Evolutionary conservation across 1,140 invertebrate species (phyloP), one percentile per base, ranked within the genome.

Genomic region (Drosophila athabasca): DNA sequence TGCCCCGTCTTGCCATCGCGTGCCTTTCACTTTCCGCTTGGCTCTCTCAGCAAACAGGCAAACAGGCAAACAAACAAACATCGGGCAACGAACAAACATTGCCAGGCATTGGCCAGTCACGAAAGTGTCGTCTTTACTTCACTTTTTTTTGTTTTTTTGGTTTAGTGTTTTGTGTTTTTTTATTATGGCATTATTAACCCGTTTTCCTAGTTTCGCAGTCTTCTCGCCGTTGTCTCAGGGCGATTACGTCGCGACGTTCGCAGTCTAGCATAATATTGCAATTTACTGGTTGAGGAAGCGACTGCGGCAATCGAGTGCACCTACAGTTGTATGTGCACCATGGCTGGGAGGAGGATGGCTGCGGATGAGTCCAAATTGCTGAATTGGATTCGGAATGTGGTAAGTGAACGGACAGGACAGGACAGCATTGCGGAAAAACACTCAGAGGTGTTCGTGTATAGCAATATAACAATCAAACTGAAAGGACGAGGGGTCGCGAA

Each of bases 181-280:
- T 75, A 81, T 88, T 82, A 88, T 88, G 79, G 83, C 82, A 88
- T 87, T 87, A 87, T 87, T 88, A 87, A 87, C 82, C 82, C 83
- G 82, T 87, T 87, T 87, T 87, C 82, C 82, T 87, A 87, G 75
- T 88, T 76, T 26, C 58, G 41, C 48, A 39, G 53, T 65, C 67
- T 59, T 39, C 35, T 39, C 35, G 35, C 44, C 43, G 50, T 55
- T 72, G 73, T 75, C 82, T 67, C 74, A 75, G 83, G 55, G 76
- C 79, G 70, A 74, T 74, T 76, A 76, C 72, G 72, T 76, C 46
- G 72, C 52, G 57, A 11, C 58, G 50, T 2, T 50, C 46, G 52
- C 71, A 49, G 62, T 75, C 68, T 74, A 74, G 71, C 67, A 88
- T 88, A 82, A 88, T 76, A 88, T 76, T 79, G 83, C 83, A 87